These are phyloP conservation scores for Machimus rusticus DNA, from an alignment of 2,888 invertebrate species.

Conservation along the genomic window DNA sequence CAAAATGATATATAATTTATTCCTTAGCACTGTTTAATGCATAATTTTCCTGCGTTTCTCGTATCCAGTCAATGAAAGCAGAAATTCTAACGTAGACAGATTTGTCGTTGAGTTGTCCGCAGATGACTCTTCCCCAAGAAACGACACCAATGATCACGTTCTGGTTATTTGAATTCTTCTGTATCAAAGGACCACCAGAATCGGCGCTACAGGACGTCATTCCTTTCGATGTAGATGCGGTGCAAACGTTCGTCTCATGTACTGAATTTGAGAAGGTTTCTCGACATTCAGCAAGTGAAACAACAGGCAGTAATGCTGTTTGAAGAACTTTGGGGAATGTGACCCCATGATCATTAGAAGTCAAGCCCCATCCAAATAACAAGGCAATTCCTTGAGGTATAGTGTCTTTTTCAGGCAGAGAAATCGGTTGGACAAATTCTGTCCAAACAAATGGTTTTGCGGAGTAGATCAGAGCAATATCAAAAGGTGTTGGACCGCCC, in stretches of 20 bases:
- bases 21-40: background rate
- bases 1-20: background rate
- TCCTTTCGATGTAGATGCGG: background rate
- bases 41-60: slow-evolving; percentile 5
- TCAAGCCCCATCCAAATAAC: slow-evolving; percentile 40
- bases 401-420: background rate
- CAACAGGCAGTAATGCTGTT: slow-evolving; percentile 39
- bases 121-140: slow-evolving; percentile 58
- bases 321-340: slow-evolving; percentile 32
- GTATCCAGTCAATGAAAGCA: slow-evolving; percentile 54
- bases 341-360: background rate
- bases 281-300: slow-evolving; percentile 12
- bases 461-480: slow-evolving; percentile 37
- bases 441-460: slow-evolving; percentile 21
- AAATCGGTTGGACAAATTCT: slow-evolving; percentile 26
- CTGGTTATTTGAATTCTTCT: background rate
- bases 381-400: background rate
- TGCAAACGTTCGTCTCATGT: slow-evolving; percentile 38
- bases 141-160: slow-evolving; percentile 56
- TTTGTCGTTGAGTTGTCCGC: slow-evolving; percentile 52
- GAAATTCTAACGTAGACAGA: slow-evolving; percentile 57
- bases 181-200: slow-evolving; percentile 40
- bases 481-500: slow-evolving; percentile 27
- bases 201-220: slow-evolving; percentile 29
- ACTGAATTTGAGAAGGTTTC: background rate